A percentile compares a stretch with the other conserved stretches of the same genome.
Evolutionary conservation across 2,888 invertebrate genomes (phyloP).

Genomic region (Macaria notata): DNA sequence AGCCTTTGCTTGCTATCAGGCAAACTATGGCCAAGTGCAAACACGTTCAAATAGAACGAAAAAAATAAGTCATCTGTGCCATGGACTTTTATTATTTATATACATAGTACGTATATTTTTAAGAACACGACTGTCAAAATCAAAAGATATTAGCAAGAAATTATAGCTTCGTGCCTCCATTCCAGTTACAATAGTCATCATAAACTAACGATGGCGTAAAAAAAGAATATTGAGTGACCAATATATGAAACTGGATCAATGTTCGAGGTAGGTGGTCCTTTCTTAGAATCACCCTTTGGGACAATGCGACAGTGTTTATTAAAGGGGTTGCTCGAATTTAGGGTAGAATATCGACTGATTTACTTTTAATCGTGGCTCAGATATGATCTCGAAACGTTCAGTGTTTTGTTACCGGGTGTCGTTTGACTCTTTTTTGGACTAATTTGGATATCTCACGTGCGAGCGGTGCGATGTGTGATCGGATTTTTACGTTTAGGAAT

Average conservation of each 20-base stretch:
- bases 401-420: slow-evolving; percentile 68
- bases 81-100: too few species aligned
- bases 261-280: slow-evolving; percentile 70
- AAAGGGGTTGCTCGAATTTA: slow-evolving; percentile 57
- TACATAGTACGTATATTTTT: neutral
- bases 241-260: slow-evolving; percentile 63
- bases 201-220: slow-evolving; percentile 38
- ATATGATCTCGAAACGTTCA: slow-evolving; percentile 65
- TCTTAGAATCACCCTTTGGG: slow-evolving; percentile 69
- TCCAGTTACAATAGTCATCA: slow-evolving; percentile 40
- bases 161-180: slow-evolving; percentile 59
- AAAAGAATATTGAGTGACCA: slow-evolving; percentile 55
- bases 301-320: slow-evolving; percentile 55
- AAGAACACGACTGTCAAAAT: slow-evolving; percentile 28
- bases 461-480: slow-evolving; percentile 31
- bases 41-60: too few species aligned
- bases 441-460: slow-evolving; percentile 33
- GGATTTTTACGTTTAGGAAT: slow-evolving; percentile 25
- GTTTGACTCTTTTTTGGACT: slow-evolving; percentile 44
- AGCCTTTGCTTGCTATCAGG: too few species aligned
- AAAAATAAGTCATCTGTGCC: too few species aligned
- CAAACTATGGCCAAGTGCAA: too few species aligned
- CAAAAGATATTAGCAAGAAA: slow-evolving; percentile 59
- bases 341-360: slow-evolving; percentile 70
- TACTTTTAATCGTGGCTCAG: slow-evolving; percentile 72